Conservation (phyloP, 2,888 invertebrate genomes). For the Pammene aurita region DNA sequence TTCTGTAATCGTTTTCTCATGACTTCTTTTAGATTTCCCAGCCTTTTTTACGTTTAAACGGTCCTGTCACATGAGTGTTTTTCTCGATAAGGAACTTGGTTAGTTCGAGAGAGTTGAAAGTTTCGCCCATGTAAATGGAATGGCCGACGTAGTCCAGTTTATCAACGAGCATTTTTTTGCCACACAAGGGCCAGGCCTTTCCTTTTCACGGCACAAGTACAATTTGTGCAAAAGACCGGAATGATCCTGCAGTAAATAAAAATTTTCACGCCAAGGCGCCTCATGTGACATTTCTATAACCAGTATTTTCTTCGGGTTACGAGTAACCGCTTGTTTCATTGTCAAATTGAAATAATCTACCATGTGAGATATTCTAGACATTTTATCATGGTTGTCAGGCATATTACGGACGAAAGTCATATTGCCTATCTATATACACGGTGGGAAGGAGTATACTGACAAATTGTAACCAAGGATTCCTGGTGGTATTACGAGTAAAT, state of each 20-base stretch:
- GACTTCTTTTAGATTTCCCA: not conserved
- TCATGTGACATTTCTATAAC: not conserved
- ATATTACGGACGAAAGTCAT: not conserved
- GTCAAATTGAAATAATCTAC: not conserved
- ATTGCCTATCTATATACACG: no score
- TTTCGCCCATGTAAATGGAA: not conserved
- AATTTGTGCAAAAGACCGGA: not conserved
- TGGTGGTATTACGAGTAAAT: no score
- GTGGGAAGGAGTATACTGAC: no score
- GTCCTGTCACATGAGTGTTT: slow-evolving; percentile 3
- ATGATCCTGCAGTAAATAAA: not conserved
- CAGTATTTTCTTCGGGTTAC: not conserved
- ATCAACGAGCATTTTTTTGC: not conserved
- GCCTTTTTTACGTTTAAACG: not conserved
- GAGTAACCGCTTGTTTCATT: not conserved
- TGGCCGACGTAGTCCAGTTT: slow-evolving; percentile 11
- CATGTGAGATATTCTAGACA: slow-evolving; percentile 5
- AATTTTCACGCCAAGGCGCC: not conserved
- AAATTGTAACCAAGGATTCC: no score
- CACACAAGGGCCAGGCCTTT: not conserved
- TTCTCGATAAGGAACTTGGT: not conserved
- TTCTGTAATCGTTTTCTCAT: not conserved
- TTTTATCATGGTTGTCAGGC: not conserved
- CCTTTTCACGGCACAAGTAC: not conserved
- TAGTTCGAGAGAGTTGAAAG: slow-evolving; percentile 1